Conservation (phyloP, 2,113 vertebrate species). For the Ifrita kowaldi region DNA sequence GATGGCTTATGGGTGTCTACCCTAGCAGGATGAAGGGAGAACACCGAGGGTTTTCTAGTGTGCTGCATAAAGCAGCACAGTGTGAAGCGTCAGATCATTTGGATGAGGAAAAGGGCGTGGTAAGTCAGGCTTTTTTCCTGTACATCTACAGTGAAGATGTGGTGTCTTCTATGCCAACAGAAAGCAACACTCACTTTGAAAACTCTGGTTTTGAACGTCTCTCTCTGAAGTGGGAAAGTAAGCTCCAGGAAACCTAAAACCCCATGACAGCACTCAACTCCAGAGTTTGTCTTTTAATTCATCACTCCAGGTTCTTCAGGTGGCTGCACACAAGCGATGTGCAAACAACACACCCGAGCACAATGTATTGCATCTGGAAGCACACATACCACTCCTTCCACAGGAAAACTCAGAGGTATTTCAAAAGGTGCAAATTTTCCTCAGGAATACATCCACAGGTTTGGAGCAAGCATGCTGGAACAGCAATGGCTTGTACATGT, state of each 20-base stretch:
- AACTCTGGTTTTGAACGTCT: neutral
- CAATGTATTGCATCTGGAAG: neutral
- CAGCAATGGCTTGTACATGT: neutral
- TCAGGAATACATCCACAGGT: neutral
- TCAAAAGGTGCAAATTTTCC: neutral
- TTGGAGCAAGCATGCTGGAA: neutral
- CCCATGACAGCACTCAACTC: neutral
- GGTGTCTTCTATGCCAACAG: neutral
- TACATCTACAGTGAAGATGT: fast-evolving
- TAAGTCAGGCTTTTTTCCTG: neutral
- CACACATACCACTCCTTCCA: neutral
- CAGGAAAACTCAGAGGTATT: neutral
- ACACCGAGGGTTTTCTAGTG: neutral
- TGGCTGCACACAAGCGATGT: neutral
- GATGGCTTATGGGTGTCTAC: neutral
- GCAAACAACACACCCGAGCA: neutral
- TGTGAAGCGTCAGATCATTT: neutral
- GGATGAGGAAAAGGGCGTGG: neutral
- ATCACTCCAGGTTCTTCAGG: neutral
- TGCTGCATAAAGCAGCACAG: neutral
- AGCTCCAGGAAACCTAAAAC: neutral
- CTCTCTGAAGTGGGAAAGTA: neutral
- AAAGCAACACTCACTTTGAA: neutral
- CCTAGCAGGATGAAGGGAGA: neutral
- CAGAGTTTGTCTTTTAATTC: neutral